Evolutionary conservation across 2,113 vertebrate genomes (phyloP).

Genomic region (Chlorodrepanis virens): DNA sequence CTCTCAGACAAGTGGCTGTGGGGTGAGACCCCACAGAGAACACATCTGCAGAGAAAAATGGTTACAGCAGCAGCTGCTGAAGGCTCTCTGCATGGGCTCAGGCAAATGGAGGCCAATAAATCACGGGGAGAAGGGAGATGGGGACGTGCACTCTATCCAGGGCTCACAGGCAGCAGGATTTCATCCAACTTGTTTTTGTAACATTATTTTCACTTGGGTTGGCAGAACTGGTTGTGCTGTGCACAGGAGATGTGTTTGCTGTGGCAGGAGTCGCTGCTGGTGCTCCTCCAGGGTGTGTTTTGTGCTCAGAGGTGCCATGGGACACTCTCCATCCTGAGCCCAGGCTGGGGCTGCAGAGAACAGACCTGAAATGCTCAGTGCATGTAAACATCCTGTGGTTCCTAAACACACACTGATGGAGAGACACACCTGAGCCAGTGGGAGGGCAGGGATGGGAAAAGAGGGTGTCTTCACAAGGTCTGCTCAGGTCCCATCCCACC

Average conservation of each 20-base stretch:
- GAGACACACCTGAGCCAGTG: background rate
- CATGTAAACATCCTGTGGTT: background rate
- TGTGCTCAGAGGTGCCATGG: background rate
- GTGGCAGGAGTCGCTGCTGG: background rate
- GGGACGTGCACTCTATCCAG: background rate
- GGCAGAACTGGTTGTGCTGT: background rate
- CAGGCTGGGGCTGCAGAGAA: background rate
- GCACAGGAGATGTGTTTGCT: background rate
- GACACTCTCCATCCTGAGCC: background rate
- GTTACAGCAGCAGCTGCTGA: background rate
- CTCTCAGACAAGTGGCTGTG: background rate
- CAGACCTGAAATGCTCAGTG: background rate
- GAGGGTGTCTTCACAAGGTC: background rate
- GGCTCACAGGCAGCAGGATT: background rate
- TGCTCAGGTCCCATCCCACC: background rate
- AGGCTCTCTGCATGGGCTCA: background rate
- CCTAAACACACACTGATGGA: background rate
- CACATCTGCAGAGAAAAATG: background rate
- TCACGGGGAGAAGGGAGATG: background rate
- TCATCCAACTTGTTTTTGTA: background rate
- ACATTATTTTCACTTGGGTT: background rate
- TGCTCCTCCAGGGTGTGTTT: background rate
- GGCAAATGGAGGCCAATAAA: background rate
- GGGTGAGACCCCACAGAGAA: background rate
- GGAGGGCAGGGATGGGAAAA: background rate